Conservation (phyloP, 2,797 vertebrate species). For the Enteromius mattozi region DNA sequence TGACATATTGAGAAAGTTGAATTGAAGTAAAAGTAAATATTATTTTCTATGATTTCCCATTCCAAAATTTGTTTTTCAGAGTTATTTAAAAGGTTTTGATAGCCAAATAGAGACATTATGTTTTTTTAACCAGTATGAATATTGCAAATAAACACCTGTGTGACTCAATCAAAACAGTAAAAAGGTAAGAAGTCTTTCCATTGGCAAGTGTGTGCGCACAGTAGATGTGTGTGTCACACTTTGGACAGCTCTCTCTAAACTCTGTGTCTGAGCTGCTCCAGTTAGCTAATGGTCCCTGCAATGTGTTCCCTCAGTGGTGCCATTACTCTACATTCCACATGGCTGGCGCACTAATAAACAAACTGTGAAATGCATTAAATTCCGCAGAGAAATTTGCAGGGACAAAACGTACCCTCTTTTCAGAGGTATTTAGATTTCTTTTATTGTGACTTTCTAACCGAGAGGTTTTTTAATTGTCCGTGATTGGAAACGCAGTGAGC, state of each 20-base stretch:
- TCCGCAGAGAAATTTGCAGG: constrained; percentile 58
- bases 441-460: constrained; percentile 43
- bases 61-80: neutral
- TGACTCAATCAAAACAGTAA: neutral
- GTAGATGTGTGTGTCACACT: constrained; percentile 24
- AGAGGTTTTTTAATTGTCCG: constrained; percentile 57
- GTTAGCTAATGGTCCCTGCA: constrained; percentile 68
- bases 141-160: neutral
- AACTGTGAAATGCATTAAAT: constrained; percentile 66
- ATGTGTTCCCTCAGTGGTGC: constrained; percentile 62
- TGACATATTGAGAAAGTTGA: neutral
- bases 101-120: neutral
- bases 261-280: constrained; percentile 59
- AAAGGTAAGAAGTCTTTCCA: constrained; percentile 5
- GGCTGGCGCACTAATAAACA: constrained; percentile 66
- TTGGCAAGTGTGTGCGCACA: constrained; percentile 17
- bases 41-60: neutral
- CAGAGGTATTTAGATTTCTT: constrained; percentile 47
- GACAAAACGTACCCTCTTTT: constrained; percentile 48
- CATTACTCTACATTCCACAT: constrained; percentile 69
- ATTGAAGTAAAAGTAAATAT: neutral
- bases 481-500: constrained; percentile 60
- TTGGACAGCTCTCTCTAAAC: constrained; percentile 41
- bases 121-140: neutral
- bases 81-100: neutral